Conservation (phyloP, 2,888 invertebrate genomes). For the Aleiodes leptofemur region DNA sequence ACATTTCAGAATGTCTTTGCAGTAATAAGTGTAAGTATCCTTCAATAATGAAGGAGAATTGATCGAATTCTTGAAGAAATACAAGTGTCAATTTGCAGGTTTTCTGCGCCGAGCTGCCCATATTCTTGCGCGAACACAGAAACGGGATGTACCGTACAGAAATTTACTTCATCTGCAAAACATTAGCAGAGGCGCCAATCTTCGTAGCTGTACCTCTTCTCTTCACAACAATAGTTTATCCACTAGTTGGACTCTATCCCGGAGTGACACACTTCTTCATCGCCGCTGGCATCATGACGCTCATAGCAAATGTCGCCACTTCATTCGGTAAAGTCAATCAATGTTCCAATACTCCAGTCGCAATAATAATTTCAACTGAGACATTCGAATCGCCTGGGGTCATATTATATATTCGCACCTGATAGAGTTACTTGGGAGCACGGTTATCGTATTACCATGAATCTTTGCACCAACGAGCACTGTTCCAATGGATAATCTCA, state of each 20-base stretch:
- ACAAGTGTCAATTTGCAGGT: conserved; percentile 78
- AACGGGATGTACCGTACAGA: conserved; percentile 94
- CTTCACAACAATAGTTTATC: conserved; percentile 90
- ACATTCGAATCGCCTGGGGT: conserved; percentile 47
- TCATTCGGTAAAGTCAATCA: conserved; percentile 85
- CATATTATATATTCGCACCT: conserved; percentile 51
- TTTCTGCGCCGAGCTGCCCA: conserved; percentile 91
- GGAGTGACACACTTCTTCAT: conserved; percentile 83
- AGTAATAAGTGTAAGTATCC: conserved; percentile 88
- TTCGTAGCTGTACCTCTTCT: conserved; percentile 89
- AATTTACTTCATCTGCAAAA: conserved; percentile 94
- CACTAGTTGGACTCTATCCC: conserved; percentile 90
- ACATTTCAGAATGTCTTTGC: conserved; percentile 97
- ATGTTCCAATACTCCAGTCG: neutral
- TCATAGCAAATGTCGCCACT: conserved; percentile 92
- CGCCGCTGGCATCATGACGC: conserved; percentile 83
- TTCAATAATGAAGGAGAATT: neutral
- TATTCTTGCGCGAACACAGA: conserved; percentile 91
- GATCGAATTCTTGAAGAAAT: no score
- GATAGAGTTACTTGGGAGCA: conserved; percentile 52
- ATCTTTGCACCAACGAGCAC: conserved; percentile 11
- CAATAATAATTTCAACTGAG: conserved; percentile 19
- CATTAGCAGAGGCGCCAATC: conserved; percentile 91
- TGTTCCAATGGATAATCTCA: conserved; percentile 34
- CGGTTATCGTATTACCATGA: conserved; percentile 40